A percentile compares a stretch with the other conserved stretches of the same genome.
Conservation (phyloP, 2,888 invertebrate genomes). For the Plemyria rubiginata region DNA sequence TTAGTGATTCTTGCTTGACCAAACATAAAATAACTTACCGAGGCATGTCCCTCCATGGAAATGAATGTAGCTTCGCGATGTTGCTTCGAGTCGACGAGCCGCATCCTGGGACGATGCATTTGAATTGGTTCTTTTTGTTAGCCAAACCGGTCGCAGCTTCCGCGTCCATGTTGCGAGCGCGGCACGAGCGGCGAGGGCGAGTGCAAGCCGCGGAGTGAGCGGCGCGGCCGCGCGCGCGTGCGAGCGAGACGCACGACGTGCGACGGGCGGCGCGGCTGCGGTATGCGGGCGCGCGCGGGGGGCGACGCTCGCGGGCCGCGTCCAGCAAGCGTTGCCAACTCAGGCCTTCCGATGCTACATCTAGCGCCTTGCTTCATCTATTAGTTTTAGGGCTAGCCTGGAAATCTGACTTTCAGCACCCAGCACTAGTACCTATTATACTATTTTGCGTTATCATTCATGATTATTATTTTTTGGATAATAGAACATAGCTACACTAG, state of each 20-base stretch:
- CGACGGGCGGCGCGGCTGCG: background rate
- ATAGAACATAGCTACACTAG: no score
- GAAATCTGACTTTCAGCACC: no score
- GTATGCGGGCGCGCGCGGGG: slow-evolving; percentile 7
- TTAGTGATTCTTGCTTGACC: no score
- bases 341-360: no score
- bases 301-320: background rate
- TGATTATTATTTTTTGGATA: no score
- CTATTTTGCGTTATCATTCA: no score
- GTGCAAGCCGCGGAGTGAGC: slow-evolving; percentile 20
- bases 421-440: no score
- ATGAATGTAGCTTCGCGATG: slow-evolving; percentile 27
- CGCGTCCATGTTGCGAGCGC: slow-evolving; percentile 7
- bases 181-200: slow-evolving; percentile 15
- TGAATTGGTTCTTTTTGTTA: slow-evolving; percentile 21
- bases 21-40: slow-evolving; percentile 16
- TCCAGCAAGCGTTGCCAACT: background rate
- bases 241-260: background rate
- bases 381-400: no score
- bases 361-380: no score
- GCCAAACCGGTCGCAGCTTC: background rate
- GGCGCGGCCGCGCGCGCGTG: slow-evolving; percentile 2
- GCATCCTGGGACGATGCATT: slow-evolving; percentile 29
- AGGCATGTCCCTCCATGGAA: slow-evolving; percentile 27
- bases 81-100: slow-evolving; percentile 17